Base-by-base conservation (phyloP, 2,888 invertebrate genomes). In the Standfussiana lucernea region DNA sequence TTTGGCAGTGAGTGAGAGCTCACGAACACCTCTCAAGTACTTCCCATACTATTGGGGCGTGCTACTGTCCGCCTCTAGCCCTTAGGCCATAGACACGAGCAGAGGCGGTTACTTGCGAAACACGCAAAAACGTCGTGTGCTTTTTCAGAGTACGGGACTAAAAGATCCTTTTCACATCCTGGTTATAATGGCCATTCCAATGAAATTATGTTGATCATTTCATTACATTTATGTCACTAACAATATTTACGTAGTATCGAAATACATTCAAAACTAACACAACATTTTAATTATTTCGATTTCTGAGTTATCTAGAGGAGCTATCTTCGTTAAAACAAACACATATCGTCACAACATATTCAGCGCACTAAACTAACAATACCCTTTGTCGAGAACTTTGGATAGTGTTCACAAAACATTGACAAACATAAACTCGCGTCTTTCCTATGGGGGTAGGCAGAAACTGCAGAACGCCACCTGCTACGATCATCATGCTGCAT, bases 1-100 rank as follows among this genome's bases (percentile, higher is more conserved):
- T 45, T 50, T 50, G 37, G 18, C 56, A 68, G 42, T 32, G 21
- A 35, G 47, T 40, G 10, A 35, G 18, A 53, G 47, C 59, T 35
- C 10, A 28, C 24, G 28, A 64, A 65, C 47, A 47, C 6, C 37
- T 65, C n/a, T 68, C 47, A 45, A 77, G 64, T 68, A n/a, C 45
- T 28, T 62, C 37, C 50, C 56, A 40, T 56, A 28, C 67, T 64
- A 45, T 13, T n/a, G 45, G 28, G 66, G 18, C 40, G 50, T 69
- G 24, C 15, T 65, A 50, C 59, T 40, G 47, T 18, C 28, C 56
- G 56, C 47, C 28, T 61, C 24, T 37, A 70, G 18, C 59, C 24
- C 18, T 32, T 11, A 64, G 45, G 11, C 18, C 40, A 32, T n/a
- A 24, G 37, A 32, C 24, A 50, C 40, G 21, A 53, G n/a, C 53